Conservation (phyloP, 2,113 vertebrate genomes). For the Aythya baeri region DNA sequence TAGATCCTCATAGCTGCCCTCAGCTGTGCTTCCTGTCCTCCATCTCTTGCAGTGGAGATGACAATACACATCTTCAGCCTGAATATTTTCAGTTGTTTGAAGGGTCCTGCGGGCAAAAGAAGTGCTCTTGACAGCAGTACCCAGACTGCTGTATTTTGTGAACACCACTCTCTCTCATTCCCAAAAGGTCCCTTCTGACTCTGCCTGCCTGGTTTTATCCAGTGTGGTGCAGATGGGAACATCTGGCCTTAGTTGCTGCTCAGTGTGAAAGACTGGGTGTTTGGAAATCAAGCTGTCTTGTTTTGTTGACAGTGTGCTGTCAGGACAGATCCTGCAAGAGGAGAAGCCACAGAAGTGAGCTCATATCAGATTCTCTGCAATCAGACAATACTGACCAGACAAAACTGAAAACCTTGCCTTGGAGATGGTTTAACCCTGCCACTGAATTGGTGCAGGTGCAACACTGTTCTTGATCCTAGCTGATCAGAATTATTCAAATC, state of each 20-base stretch:
- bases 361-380: neutral
- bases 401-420: neutral
- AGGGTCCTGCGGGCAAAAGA: neutral
- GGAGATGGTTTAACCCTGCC: neutral
- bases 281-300: neutral
- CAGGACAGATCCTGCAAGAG: neutral
- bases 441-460: neutral
- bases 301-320: neutral
- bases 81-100: neutral
- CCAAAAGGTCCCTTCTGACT: neutral
- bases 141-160: neutral
- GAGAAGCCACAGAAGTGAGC: neutral
- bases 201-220: neutral
- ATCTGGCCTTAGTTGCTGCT: neutral
- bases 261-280: neutral
- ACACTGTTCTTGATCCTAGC: neutral
- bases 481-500: neutral
- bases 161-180: neutral
- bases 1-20: neutral
- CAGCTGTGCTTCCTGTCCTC: neutral
- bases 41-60: neutral
- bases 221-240: neutral
- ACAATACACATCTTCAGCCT: neutral
- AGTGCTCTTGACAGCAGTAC: neutral
- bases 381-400: neutral